These are phyloP conservation scores for Zapus hudsonius DNA, from an alignment of 2,113 vertebrate species.

Conservation along the genomic window DNA sequence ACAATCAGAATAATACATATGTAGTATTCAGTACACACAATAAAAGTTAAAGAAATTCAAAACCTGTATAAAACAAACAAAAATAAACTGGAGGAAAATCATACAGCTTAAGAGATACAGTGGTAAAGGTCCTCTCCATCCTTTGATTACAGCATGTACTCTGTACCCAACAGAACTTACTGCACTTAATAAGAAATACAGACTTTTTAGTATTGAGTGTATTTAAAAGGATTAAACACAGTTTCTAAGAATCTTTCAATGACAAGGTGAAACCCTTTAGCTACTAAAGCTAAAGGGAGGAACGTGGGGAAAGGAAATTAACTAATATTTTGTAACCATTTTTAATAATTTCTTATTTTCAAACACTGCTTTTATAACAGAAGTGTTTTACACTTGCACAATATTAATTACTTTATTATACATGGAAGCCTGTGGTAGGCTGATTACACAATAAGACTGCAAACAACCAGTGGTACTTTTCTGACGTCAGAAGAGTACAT, in stretches of 20 bases:
- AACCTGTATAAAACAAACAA: constrained; percentile 85
- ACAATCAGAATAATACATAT: constrained; percentile 89
- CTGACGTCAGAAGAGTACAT: constrained; percentile 86
- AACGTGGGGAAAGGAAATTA: constrained; percentile 82
- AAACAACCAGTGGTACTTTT: constrained; percentile 88
- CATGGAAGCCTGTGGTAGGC: constrained; percentile 88
- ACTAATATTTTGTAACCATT: constrained; percentile 86
- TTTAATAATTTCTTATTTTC: constrained; percentile 84
- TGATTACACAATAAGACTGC: constrained; percentile 89
- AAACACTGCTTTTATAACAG: constrained; percentile 89
- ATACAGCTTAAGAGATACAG: constrained; percentile 82
- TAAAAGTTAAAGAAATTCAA: constrained; percentile 87
- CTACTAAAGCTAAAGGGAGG: constrained; percentile 80
- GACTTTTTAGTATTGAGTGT: constrained; percentile 81
- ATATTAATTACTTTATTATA: constrained; percentile 90
- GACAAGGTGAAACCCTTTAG: constrained; percentile 76
- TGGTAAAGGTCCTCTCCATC: constrained; percentile 82
- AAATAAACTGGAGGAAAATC: constrained; percentile 80
- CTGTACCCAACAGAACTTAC: constrained; percentile 76
- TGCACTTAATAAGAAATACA: constrained; percentile 79
- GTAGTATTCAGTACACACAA: constrained; percentile 88
- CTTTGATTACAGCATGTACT: constrained; percentile 76
- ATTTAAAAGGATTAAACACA: constrained; percentile 82
- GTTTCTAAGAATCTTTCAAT: constrained; percentile 81
- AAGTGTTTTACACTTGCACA: constrained; percentile 90